Percentiles rank a stretch among this genome's conserved stretches.
These are phyloP conservation scores for Rissa tridactyla DNA, from an alignment of 2,113 vertebrate genomes.

Conservation along the genomic window DNA sequence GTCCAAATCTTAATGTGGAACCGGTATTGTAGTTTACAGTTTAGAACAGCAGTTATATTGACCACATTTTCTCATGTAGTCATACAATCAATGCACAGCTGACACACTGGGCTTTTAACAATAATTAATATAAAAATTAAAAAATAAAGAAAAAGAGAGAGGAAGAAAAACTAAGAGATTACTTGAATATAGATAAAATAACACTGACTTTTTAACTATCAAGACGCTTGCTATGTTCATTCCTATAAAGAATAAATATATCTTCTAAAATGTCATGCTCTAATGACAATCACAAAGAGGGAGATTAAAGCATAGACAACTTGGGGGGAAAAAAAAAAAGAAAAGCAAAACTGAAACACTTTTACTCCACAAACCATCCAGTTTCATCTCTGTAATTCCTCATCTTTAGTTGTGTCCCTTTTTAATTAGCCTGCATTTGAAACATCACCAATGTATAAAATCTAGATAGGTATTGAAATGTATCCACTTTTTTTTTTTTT, in stretches of 20 bases:
- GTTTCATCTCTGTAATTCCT: background rate
- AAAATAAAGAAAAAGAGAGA: background rate
- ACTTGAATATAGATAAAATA: background rate
- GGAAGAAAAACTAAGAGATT: background rate
- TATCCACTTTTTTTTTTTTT: background rate
- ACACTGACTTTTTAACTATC: background rate
- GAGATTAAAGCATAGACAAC: background rate
- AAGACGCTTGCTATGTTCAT: background rate
- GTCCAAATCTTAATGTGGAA: background rate
- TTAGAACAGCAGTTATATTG: background rate
- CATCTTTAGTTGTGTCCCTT: background rate
- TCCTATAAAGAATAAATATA: background rate
- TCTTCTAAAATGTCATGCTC: background rate
- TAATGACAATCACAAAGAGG: background rate
- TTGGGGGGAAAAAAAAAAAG: background rate
- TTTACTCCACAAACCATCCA: background rate
- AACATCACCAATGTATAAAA: background rate
- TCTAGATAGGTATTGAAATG: background rate
- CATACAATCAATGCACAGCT: background rate
- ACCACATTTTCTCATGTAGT: background rate
- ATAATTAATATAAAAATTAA: background rate
- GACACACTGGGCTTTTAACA: background rate
- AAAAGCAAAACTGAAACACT: background rate
- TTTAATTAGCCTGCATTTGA: background rate
- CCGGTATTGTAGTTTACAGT: background rate